Evolutionary conservation across 2,888 invertebrate genomes (phyloP).

Genomic region (Eupelmus urozonus): DNA sequence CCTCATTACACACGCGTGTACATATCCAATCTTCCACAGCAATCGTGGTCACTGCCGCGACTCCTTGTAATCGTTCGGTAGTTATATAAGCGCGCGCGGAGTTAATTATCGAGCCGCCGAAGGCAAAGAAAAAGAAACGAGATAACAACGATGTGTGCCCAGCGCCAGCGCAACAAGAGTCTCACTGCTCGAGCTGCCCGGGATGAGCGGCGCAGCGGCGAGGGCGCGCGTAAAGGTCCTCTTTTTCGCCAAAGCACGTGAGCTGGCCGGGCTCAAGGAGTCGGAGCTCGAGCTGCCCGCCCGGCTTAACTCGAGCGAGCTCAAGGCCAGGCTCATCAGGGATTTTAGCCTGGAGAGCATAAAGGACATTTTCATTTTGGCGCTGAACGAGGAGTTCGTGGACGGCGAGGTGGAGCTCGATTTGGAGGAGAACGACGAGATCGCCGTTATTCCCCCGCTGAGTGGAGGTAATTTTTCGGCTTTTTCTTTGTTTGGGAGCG

Average conservation of each 20-base stretch:
- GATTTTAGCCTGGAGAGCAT: conserved; percentile 84
- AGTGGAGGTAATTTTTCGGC: conserved; percentile 93
- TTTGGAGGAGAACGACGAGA: conserved; percentile 85
- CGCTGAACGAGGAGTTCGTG: conserved; percentile 89
- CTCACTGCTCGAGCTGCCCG: not conserved
- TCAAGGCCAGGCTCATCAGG: conserved; percentile 82
- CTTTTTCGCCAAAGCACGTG: conserved; percentile 94
- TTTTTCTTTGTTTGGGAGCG: too few species aligned
- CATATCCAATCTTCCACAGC: not conserved
- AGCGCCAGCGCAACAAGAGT: not conserved
- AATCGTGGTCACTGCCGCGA: too few species aligned
- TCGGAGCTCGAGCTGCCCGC: conserved; percentile 79
- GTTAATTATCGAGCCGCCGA: not conserved
- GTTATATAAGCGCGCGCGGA: conserved; percentile 12
- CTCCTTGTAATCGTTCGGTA: not conserved
- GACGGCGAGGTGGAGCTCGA: conserved; percentile 79
- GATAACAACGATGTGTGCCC: conserved; percentile 31
- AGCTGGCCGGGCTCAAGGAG: conserved; percentile 84
- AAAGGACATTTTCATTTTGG: conserved; percentile 85
- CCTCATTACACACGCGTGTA: not conserved
- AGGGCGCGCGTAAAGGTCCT: conserved; percentile 84
- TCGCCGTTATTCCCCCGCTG: conserved; percentile 95
- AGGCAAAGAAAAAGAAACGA: conserved; percentile 11
- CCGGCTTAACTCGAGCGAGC: conserved; percentile 79
- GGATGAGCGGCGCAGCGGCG: conserved; percentile 25